Percentiles rank a stretch among this genome's conserved stretches.
Conservation (phyloP, 2,797 vertebrate species). For the Xyrichtys novacula region DNA sequence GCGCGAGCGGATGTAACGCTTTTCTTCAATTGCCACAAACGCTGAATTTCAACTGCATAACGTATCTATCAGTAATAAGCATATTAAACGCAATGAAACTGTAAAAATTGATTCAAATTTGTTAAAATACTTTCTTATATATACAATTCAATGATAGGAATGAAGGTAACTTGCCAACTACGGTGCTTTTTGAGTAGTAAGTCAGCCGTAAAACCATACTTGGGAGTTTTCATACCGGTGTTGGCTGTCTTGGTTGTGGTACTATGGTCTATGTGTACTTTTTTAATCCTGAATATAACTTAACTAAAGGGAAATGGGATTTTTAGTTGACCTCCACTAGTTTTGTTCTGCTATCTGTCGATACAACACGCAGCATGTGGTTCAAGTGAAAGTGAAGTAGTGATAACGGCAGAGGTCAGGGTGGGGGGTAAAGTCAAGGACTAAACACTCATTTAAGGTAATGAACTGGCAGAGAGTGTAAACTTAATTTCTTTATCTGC, state of each 20-base stretch:
- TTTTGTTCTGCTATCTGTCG: background rate
- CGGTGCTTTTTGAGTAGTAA: no score
- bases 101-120: no score
- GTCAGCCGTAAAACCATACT: conserved; percentile 16
- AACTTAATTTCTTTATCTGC: no score
- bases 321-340: background rate
- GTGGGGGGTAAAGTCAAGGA: background rate
- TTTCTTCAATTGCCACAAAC: background rate
- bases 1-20: conserved; percentile 40
- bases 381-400: conserved; percentile 15
- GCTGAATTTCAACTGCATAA: background rate
- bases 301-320: background rate
- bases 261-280: background rate
- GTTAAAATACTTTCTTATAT: no score
- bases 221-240: conserved; percentile 6
- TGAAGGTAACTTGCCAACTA: no score
- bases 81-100: no score
- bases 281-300: background rate
- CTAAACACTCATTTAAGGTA: background rate
- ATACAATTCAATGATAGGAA: no score
- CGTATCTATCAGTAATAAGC: background rate
- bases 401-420: background rate
- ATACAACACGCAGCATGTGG: background rate
- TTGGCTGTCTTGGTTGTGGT: background rate
- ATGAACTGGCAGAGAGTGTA: no score